These are phyloP conservation scores for Hyperopisus bebe DNA, from an alignment of 2,113 vertebrate species.

Conservation along the genomic window DNA sequence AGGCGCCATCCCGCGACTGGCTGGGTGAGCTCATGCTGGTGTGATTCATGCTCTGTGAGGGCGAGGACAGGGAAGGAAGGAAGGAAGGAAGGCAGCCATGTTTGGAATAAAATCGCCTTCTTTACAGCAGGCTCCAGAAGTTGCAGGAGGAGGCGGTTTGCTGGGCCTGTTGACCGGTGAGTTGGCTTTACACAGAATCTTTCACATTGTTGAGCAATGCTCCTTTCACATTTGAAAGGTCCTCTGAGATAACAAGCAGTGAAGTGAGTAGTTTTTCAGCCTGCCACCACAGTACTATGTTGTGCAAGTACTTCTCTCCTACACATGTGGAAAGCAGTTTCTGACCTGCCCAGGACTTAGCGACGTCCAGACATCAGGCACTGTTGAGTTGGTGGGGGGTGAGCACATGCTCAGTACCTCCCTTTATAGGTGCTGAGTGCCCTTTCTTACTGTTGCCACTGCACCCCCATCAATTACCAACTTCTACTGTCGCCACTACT, in stretches of 20 bases:
- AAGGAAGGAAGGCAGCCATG: neutral
- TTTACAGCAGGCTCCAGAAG: neutral
- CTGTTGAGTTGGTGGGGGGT: neutral
- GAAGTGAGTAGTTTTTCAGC: neutral
- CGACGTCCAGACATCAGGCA: neutral
- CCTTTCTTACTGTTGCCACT: neutral
- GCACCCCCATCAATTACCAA: neutral
- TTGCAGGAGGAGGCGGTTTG: neutral
- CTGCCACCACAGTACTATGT: neutral
- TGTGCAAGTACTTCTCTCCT: neutral
- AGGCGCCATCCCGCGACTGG: neutral
- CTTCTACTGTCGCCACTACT: neutral
- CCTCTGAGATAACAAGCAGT: neutral
- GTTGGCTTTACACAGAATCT: neutral
- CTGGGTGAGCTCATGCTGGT: neutral
- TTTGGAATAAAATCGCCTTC: neutral
- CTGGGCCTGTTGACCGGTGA: neutral
- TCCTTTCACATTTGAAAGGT: neutral
- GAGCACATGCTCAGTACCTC: neutral
- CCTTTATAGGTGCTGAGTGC: neutral
- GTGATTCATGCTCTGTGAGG: neutral
- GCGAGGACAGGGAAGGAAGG: neutral
- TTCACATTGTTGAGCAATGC: neutral
- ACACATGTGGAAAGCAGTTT: neutral
- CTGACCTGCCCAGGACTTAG: neutral